These are phyloP conservation scores for Alcedo quadribrachys DNA, from an alignment of 2,797 vertebrate genomes.

Conservation along the genomic window DNA sequence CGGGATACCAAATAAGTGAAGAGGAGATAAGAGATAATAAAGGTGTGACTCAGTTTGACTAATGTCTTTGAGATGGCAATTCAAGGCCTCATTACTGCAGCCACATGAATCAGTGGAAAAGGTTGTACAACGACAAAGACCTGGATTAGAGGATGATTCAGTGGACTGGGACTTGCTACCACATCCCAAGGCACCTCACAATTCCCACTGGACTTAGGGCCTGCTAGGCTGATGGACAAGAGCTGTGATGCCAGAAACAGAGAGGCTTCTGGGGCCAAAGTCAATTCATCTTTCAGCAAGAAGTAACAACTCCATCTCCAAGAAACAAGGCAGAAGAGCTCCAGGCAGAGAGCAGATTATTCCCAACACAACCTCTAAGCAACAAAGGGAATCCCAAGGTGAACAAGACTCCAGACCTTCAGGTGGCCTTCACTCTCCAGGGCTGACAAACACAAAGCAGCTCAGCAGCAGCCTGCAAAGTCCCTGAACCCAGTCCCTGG, in stretches of 20 bases:
- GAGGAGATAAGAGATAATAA: background rate
- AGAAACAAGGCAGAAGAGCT: background rate
- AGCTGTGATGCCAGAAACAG: background rate
- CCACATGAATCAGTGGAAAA: background rate
- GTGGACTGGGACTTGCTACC: background rate
- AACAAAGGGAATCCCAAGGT: background rate
- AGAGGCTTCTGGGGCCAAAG: background rate
- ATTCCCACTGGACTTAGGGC: background rate
- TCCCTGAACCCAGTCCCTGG: background rate
- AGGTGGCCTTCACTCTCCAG: background rate
- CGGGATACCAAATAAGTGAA: conserved; percentile 20
- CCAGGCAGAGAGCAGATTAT: background rate
- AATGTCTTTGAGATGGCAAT: background rate
- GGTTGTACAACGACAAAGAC: background rate
- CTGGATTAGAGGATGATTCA: background rate
- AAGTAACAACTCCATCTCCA: background rate
- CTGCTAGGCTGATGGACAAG: background rate
- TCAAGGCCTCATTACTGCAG: background rate
- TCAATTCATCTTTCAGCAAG: background rate
- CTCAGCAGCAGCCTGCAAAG: background rate
- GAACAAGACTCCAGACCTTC: background rate
- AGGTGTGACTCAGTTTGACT: conserved; percentile 19
- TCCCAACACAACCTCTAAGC: background rate
- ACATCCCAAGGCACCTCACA: background rate
- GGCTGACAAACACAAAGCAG: background rate